Base-by-base conservation (phyloP, 2,113 vertebrate genomes). In the Pedionomus torquatus region DNA sequence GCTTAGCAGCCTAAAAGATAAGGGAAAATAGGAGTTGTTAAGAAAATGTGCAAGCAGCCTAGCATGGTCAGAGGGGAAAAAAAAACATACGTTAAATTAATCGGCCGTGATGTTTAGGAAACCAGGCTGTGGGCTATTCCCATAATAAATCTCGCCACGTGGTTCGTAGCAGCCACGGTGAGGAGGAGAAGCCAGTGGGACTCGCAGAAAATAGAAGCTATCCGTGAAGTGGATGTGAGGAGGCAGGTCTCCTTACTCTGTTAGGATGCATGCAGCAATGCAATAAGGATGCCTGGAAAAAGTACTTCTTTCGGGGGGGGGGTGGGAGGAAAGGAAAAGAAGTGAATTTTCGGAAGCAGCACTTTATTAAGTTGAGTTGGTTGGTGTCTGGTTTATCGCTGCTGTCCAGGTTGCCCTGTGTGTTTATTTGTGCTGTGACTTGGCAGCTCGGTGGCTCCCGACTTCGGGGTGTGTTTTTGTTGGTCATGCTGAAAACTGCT, bases 111-210 rank as follows among this genome's bases (percentile, higher is more conserved):
- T 41, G 80, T 65, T 90, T 35, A 51, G 75, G 71, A 87, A 54
- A 57, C 28, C 16, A 17, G 83, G 49, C 66, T 83, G 80, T 60
- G 74, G 94, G 81, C 76, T 89, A 33, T 81, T 72, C 28, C 39
- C 55, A 24, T 52, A 41, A 64, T 83, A 83, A 90, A 84, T 58
- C 75, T 89, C 21, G 13, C 90, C 91, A 92, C 87, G 85, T 93
- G 94, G 74, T 93, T 84, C 5, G 14, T 48, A 68, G 64, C 70
- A 77, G 58, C 61, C 48, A 9, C 28, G 4, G 49, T 4, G 11
- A 68, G 70, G 57, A 69, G 72, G 52, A 64, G 72, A 69, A 89
- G 26, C 26, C 70, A 9, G 70, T 2, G 48, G 21, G 48, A 57
- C 70, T 52, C 12, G 0, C 1, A 3, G 65, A 52, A 88, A 84